These are phyloP conservation scores for Enteromius paludinosus DNA, from an alignment of 2,797 vertebrate genomes.

Conservation along the genomic window DNA sequence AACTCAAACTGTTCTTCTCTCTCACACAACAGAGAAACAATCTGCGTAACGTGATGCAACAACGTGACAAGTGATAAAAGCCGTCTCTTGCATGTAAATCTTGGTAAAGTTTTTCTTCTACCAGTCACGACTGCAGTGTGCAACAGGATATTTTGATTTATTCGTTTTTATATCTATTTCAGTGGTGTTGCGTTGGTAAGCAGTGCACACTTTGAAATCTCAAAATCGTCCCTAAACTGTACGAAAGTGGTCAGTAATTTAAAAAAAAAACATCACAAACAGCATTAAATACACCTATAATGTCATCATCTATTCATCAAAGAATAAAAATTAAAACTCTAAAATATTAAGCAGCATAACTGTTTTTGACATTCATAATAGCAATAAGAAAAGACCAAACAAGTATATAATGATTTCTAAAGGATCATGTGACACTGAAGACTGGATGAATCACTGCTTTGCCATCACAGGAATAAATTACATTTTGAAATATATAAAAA, in stretches of 20 bases:
- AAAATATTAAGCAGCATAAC: neutral
- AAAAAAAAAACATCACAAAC: too few relatives aligned
- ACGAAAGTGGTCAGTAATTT: neutral
- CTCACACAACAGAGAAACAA: neutral
- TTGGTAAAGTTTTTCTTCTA: neutral
- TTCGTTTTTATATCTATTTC: neutral
- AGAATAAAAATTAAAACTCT: neutral
- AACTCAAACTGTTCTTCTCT: neutral
- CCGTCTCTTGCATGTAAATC: neutral
- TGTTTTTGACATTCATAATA: neutral
- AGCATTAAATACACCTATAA: neutral
- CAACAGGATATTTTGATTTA: neutral
- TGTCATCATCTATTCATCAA: neutral
- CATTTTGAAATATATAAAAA: neutral
- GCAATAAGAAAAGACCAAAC: neutral
- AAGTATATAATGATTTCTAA: neutral
- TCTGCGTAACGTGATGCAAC: neutral
- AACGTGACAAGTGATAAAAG: neutral
- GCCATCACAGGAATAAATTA: neutral
- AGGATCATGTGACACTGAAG: neutral
- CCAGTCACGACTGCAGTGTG: conserved; percentile 3
- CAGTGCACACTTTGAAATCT: neutral
- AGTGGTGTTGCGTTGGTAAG: neutral
- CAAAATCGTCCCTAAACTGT: neutral
- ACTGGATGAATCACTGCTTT: neutral